phyloP scores from a whole-genome alignment of 1,140 invertebrate species.

The Eciton burchellii region DNA sequence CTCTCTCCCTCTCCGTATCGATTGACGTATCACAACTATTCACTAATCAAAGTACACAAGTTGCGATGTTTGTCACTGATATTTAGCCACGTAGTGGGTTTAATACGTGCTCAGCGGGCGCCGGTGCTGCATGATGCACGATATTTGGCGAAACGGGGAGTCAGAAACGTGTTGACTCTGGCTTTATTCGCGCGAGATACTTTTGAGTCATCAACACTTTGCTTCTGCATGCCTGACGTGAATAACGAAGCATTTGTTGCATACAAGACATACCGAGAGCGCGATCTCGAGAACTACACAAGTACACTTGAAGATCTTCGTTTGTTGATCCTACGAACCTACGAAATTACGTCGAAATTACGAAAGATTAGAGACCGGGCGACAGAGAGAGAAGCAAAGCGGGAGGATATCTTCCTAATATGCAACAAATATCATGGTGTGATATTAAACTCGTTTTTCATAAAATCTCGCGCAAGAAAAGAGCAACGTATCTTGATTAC shows the following conservation, averaged over 20 bases:
- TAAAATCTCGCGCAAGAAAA: conserved; percentile 27
- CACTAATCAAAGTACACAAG: conserved; percentile 38
- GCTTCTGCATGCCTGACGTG: background rate
- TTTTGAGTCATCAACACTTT: background rate
- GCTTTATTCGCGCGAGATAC: background rate
- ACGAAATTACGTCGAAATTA: no score
- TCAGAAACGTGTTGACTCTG: background rate
- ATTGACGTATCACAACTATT: conserved; percentile 40
- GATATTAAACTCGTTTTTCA: conserved; percentile 57
- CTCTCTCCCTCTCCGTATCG: no score
- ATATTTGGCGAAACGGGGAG: background rate
- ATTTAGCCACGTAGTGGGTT: conserved; percentile 33
- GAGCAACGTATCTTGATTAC: conserved; percentile 57
- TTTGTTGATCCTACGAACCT: no score
- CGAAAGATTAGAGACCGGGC: no score
- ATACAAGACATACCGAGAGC: no score
- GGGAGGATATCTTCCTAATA: conserved; percentile 3
- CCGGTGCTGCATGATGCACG: background rate
- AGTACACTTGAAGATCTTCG: no score
- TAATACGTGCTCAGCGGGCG: conserved; percentile 11
- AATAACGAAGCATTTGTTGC: background rate
- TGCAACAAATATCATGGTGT: conserved; percentile 33
- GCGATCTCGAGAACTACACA: no score
- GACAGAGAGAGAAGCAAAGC: background rate
- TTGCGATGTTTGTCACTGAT: conserved; percentile 13